Base-by-base conservation (phyloP, 2,113 vertebrate genomes). In the Eurypyga helias region DNA sequence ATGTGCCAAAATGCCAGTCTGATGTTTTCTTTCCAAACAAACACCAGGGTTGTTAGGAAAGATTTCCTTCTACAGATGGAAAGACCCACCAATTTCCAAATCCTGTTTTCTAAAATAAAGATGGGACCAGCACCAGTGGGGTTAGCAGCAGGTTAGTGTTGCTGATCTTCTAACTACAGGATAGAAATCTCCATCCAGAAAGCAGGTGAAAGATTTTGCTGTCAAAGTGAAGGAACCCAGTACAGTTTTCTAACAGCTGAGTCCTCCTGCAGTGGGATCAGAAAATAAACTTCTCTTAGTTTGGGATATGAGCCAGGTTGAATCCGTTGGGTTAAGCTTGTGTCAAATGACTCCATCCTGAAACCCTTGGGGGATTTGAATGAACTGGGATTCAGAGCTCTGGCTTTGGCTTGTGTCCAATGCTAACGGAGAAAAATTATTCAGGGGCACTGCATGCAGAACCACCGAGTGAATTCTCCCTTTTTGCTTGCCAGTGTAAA, bases 1-100 rank as follows among this genome's bases (percentile, higher is more conserved):
- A 61, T 73, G 66, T 91, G 89, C 90, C 94, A 95, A 58, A 91
- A 90, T 95, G 83, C 82, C 83, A 87, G 58, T 94, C 80, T 75
- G 65, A 85, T 75, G 49, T 78, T 96, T 95, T 67, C 80, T 83
- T 89, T 90, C 49, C 29, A 87, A 95, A 87, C 55, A 78, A 80
- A 80, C 25, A 4, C 31, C 31, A 17, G 49, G 2, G 13, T 61
- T 94, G 65, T 91, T 76, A 85, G 73, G 89, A 76, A 69, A 91
- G 45, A 84, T 57, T 92, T 84, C 73, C 16, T 87, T 60, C 55
- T 79, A 43, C 61, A 70, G 66, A 88, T 62, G 41, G 57, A 49
- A 80, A 58, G 88, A 85, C 33, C 49, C n/a, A 89, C 57, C 49
- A 33, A 26, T 54, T 95, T 94, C 73, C 41, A 91, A 78, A 76